A percentile compares a stretch with the other conserved stretches of the same genome.
phyloP scores from a whole-genome alignment of 2,888 invertebrate genomes.

The Aradus depressus region DNA sequence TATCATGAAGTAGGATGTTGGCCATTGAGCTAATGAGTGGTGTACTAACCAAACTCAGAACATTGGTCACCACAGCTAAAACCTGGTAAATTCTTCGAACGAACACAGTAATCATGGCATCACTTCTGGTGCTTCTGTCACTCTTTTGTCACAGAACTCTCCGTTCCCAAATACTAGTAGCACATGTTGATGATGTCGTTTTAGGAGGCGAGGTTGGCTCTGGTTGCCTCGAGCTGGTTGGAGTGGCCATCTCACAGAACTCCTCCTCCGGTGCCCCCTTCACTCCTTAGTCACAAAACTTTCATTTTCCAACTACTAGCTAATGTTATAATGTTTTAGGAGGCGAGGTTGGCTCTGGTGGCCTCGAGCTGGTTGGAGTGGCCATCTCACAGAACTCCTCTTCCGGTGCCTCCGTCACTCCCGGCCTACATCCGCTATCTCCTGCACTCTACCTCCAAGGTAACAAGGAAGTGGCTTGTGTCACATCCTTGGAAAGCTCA shows the following conservation, averaged over 20 bases:
- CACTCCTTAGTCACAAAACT: no score
- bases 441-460: conserved; percentile 65
- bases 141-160: no score
- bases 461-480: conserved; percentile 33
- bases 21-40: no score
- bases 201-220: conserved; percentile 30
- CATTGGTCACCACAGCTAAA: no score
- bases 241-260: conserved; percentile 67
- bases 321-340: conserved; percentile 4
- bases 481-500: background rate
- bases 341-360: conserved; percentile 34
- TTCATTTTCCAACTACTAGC: no score
- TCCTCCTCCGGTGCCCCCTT: conserved; percentile 58
- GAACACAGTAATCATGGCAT: no score
- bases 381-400: conserved; percentile 67
- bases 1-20: no score
- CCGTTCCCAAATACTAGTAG: no score
- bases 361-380: conserved; percentile 66
- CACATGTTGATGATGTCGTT: no score
- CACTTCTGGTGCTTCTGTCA: no score
- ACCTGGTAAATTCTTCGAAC: no score
- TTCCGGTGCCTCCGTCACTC: conserved; percentile 53
- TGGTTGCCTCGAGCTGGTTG: conserved; percentile 61
- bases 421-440: conserved; percentile 57
- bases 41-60: no score